Evolutionary conservation across 2,888 invertebrate species (phyloP).

Genomic region (Smittia aterrima): DNA sequence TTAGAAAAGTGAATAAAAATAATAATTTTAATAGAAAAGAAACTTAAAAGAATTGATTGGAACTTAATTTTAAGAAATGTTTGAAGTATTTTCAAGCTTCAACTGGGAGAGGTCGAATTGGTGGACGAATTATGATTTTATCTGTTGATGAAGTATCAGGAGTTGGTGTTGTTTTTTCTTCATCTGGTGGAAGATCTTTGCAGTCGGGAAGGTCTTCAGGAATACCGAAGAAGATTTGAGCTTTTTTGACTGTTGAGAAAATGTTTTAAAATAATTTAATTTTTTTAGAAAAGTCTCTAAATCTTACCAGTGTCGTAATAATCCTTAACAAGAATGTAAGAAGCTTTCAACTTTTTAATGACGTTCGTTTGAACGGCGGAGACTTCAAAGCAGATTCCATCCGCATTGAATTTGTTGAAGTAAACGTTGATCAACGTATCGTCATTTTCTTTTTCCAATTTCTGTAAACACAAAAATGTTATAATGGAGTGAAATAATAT

Average conservation of each 20-base stretch:
- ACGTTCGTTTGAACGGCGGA: neutral
- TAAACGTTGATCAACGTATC: constrained; percentile 6
- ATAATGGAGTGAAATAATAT: neutral
- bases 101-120: no score
- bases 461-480: neutral
- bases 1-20: neutral
- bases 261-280: neutral
- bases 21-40: neutral
- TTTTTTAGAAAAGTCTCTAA: neutral
- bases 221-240: neutral
- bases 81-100: no score
- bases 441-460: neutral
- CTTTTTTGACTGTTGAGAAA: neutral
- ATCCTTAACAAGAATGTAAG: neutral
- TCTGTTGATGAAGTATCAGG: no score
- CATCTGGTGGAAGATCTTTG: no score
- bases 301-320: constrained; percentile 31
- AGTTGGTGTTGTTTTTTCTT: no score
- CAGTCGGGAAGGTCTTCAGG: neutral
- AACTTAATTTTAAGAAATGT: no score
- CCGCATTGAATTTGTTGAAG: neutral
- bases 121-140: no score
- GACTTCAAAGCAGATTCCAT: neutral
- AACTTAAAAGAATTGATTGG: no score
- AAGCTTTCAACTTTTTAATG: neutral